phyloP scores from a whole-genome alignment of 2,797 vertebrate species.

The Ctenosaura bakeri region DNA sequence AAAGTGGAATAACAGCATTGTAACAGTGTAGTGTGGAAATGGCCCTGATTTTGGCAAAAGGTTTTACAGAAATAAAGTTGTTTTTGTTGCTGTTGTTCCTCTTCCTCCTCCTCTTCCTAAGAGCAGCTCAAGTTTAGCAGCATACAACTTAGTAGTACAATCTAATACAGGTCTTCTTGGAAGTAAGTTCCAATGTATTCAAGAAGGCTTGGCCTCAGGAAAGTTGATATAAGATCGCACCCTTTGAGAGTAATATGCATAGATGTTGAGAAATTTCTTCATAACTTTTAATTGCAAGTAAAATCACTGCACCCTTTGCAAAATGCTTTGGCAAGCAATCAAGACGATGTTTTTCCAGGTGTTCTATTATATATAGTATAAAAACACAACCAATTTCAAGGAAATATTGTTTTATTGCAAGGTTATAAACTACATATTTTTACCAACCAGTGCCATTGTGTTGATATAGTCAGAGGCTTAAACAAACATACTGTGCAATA shows the following conservation, averaged over 20 bases:
- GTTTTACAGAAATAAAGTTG: no score
- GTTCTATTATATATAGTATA: conserved; percentile 31
- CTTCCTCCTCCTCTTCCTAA: no score
- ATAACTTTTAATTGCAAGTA: conserved; percentile 12
- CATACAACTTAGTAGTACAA: neutral
- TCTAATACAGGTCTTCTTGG: neutral
- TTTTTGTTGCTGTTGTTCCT: no score
- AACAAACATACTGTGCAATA: conserved; percentile 71
- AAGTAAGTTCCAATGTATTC: neutral
- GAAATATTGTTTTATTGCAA: conserved; percentile 54
- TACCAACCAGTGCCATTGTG: conserved; percentile 58
- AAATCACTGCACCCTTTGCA: conserved; percentile 31
- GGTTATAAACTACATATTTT: conserved; percentile 53
- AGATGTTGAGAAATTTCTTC: conserved; percentile 43
- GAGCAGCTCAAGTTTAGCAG: neutral
- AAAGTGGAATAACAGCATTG: no score
- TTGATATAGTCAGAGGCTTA: conserved; percentile 70
- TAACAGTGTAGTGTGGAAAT: no score
- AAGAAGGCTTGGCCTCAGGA: neutral
- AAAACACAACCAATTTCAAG: conserved; percentile 44
- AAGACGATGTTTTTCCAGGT: conserved; percentile 48
- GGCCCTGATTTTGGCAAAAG: no score
- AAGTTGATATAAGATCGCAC: neutral
- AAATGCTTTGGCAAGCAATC: conserved; percentile 34
- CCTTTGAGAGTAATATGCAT: conserved; percentile 18